Conservation (phyloP, 2,888 invertebrate species). For the Miltochrista miniata region DNA sequence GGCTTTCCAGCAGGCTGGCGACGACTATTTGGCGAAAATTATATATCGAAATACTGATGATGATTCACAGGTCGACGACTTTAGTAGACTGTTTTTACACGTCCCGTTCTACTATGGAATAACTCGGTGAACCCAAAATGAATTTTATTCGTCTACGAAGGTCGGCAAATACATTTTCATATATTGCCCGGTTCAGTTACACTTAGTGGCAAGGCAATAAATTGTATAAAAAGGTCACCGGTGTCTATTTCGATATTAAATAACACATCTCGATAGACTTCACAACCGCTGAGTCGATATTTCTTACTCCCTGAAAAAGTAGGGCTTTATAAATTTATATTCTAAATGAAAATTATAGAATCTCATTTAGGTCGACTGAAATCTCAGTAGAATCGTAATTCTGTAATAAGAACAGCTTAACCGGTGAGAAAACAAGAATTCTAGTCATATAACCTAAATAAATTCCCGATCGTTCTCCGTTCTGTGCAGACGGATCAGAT, state of each 20-base stretch:
- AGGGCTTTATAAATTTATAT: too few species aligned
- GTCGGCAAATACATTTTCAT: background rate
- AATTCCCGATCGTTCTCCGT: slow-evolving; percentile 7
- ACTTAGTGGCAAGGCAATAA: background rate
- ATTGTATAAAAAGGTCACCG: slow-evolving; percentile 6
- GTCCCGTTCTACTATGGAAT: too few species aligned
- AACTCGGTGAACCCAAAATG: background rate
- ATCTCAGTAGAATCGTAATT: slow-evolving; percentile 21
- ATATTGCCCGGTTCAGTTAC: background rate
- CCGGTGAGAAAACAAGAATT: background rate
- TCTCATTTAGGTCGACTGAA: slow-evolving; percentile 16
- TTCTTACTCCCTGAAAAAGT: too few species aligned
- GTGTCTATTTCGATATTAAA: slow-evolving; percentile 22
- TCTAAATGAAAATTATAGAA: too few species aligned
- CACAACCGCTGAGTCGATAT: too few species aligned
- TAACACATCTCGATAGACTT: slow-evolving; percentile 34
- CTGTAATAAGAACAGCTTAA: background rate
- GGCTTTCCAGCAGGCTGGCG: too few species aligned
- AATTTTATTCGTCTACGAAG: background rate
- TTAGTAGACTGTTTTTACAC: too few species aligned
- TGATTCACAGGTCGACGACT: too few species aligned
- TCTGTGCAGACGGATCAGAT: background rate
- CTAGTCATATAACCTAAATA: slow-evolving; percentile 14
- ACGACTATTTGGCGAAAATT: too few species aligned
- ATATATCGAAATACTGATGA: too few species aligned